Base-by-base conservation (phyloP, 2,113 vertebrate genomes). In the Erpornis zantholeuca region DNA sequence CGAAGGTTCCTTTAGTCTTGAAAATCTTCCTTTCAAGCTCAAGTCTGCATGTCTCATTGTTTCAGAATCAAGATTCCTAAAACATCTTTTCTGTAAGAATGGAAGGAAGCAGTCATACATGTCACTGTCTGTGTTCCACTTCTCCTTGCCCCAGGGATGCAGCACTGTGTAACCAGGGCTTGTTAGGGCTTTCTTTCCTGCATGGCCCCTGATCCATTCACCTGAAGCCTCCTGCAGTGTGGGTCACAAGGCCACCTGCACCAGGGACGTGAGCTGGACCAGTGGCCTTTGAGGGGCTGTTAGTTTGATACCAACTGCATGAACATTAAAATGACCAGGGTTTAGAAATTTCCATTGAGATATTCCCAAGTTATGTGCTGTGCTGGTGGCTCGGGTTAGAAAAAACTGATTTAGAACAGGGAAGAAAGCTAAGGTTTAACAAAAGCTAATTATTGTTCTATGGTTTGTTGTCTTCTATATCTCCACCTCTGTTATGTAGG, bases 201-300 rank as follows among this genome's bases (percentile, higher is more conserved):
- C 0, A 0, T 61, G 21, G 9, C 19, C 52, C 77, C 38, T 65
- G n/a, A 35, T 50, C 35, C 15, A 6, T 50, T 28, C 15, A 27
- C 15, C 24, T 6, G 4, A 50, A 57, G 9, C 16, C 24, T 54
- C 40, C 63, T 65, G n/a, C 53, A 83, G 36, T 4, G 1, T 38
- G 36, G 28, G 8, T 17, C 20, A 36, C 36, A 57, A 49, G 52
- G 18, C 19, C 57, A 33, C n/a, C 28, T 52, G 31, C 28, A 40
- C 13, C 36, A 50, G 24, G 28, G 18, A 47, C 0, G 0, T 10
- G 7, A 52, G 20, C 28, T 60, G 53, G 29, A 69, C 31, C 17
- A 9, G 9, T 40, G 61, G 70, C 49, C 14, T 79, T 28, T 36
- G 29, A 69, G 47, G 22, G 8, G 19, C 28, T 70, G 27, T 65